Base-by-base conservation (phyloP, 2,888 invertebrate genomes). In the Ornithoptera alexandrae region DNA sequence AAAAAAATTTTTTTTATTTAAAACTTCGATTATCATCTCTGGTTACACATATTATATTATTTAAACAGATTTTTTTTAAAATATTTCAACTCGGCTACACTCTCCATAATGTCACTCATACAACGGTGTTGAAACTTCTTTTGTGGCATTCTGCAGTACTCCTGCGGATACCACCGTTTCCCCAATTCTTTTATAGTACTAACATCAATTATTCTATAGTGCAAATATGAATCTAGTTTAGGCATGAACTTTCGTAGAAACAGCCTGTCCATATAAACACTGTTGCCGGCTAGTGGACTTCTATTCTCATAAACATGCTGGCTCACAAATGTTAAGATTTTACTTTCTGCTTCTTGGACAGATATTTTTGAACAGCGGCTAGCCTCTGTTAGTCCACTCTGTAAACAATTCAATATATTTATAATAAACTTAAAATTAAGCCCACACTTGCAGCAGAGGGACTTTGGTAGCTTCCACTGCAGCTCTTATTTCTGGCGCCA, bases 141-240 rank as follows among this genome's bases (percentile, higher is more conserved):
- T 62, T 83, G 82, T 0, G 96, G 96, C 65, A 90, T 87, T n/a
- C 79, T 81, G 18, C 91, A 85, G 76, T 86, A 94, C 15, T 95
- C 83, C 22, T 93, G 89, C 3, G 94, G 94, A 85, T 95, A 95
- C 98, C 98, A 99, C 20, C 96, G 86, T 74, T 93, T 94, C 17
- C 93, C 94, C 67, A 99, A 84, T 86, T 98, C 98, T 84, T 98
- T 98, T 22, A 99, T 88, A 0, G 97, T 94, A 53, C 97, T 97
- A 2, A 98, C 98, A 92, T 99, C 99, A 73, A 99, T 95, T 61
- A 97, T 96, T 77, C 99, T 94, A 86, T 99, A 98, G 84, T 99
- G 98, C 74, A 99, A 89, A 83, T 97, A 97, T 1, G 94, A 82
- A 80, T 96, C 84, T 8, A 99, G 87, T 60, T 76, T 90, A 0